phyloP scores from a whole-genome alignment of 2,113 vertebrate species.

The Trichechus manatus region DNA sequence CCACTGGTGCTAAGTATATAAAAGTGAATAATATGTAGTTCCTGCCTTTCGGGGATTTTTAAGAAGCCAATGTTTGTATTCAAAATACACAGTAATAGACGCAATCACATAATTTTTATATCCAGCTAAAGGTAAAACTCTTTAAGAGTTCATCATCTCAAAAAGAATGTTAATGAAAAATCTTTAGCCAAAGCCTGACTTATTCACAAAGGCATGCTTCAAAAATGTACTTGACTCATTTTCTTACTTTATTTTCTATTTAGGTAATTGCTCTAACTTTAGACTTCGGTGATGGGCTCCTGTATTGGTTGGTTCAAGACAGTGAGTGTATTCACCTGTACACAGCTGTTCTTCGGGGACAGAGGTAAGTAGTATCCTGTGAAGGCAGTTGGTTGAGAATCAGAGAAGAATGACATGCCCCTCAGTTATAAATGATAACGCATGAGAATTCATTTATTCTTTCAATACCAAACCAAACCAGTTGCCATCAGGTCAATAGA shows the following conservation, averaged over 20 bases:
- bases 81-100: background rate
- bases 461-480: background rate
- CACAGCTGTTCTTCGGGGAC: conserved; percentile 77
- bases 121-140: conserved; percentile 25
- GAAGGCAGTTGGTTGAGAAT: background rate
- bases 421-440: background rate
- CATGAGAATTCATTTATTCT: background rate
- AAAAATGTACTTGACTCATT: background rate
- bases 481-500: background rate
- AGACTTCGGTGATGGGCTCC: conserved; percentile 82
- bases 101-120: background rate
- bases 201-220: background rate
- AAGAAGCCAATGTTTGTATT: background rate
- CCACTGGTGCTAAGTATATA: background rate
- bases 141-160: background rate
- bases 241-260: conserved; percentile 54
- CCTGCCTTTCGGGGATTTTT: background rate
- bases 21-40: background rate
- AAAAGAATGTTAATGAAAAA: conserved; percentile 32
- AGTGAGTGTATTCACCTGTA: conserved; percentile 85
- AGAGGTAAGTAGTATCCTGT: conserved; percentile 40
- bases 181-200: background rate
- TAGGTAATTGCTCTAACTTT: conserved; percentile 88
- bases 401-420: background rate
- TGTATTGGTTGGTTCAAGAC: conserved; percentile 90